A percentile compares a stretch with the other conserved stretches of the same genome.
These are phyloP conservation scores for Syndactyla subalaris DNA, from an alignment of 2,797 vertebrate species.

Conservation along the genomic window DNA sequence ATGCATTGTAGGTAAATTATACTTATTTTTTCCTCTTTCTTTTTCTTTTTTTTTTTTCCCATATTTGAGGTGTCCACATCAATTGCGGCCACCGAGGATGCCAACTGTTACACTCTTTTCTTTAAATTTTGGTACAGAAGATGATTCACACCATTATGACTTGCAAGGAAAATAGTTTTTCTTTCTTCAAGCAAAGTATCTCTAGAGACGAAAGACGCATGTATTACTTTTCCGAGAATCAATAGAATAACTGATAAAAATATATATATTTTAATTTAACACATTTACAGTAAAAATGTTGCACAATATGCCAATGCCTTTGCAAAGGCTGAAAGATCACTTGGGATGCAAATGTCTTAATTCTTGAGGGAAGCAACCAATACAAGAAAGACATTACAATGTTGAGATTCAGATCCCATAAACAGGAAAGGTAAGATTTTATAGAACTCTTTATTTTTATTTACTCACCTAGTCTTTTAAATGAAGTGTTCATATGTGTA, in stretches of 20 bases:
- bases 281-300: not conserved
- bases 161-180: too few relatives aligned
- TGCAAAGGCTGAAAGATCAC: not conserved
- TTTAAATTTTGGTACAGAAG: not conserved
- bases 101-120: not conserved
- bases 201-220: not conserved
- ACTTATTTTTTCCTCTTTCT: not conserved
- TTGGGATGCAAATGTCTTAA: not conserved
- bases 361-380: not conserved
- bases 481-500: not conserved
- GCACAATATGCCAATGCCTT: not conserved
- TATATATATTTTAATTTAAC: not conserved
- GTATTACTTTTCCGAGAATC: not conserved
- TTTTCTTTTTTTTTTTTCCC: not conserved
- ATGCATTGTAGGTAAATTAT: constrained; percentile 9
- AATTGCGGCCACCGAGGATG: not conserved
- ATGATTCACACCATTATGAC: not conserved
- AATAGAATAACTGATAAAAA: not conserved
- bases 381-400: not conserved
- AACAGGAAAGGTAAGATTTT: not conserved
- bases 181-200: too few relatives aligned
- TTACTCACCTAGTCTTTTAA: not conserved
- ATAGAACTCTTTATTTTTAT: not conserved
- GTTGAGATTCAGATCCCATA: not conserved
- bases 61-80: not conserved